Conservation (phyloP, 1,140 invertebrate species). For the Brachionus plicatilis region DNA sequence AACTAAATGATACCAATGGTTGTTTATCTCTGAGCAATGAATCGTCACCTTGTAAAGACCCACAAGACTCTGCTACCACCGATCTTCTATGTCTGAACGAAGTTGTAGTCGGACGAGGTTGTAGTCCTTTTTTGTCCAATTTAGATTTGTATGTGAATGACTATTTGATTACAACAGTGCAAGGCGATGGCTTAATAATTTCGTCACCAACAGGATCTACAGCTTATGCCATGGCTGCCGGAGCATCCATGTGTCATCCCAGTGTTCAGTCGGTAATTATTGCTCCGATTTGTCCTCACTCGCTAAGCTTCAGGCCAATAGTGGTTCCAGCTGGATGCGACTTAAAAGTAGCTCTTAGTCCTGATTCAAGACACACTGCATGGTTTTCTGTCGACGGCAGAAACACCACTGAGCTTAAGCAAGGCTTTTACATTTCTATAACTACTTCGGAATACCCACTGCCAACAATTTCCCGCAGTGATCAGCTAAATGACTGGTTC, state of each 20-base stretch:
- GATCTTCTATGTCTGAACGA: constrained; percentile 69
- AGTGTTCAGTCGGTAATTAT: constrained; percentile 94
- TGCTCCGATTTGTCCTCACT: constrained; percentile 93
- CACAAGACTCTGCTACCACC: not conserved
- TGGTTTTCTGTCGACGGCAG: constrained; percentile 39
- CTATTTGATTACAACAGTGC: constrained; percentile 88
- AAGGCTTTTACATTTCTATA: constrained; percentile 33
- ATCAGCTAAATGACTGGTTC: constrained; percentile 38
- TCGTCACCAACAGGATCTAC: constrained; percentile 94
- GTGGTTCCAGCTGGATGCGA: constrained; percentile 86
- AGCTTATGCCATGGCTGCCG: constrained; percentile 81
- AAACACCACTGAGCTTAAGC: constrained; percentile 28
- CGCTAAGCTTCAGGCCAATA: constrained; percentile 87
- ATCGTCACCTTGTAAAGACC: not conserved
- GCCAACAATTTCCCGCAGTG: constrained; percentile 18
- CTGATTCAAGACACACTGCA: constrained; percentile 22
- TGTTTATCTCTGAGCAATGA: not conserved
- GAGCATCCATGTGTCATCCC: constrained; percentile 66
- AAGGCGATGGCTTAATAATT: constrained; percentile 89
- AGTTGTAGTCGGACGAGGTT: constrained; percentile 88
- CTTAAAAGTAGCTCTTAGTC: constrained; percentile 58
- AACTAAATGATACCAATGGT: not conserved
- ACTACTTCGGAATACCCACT: constrained; percentile 36
- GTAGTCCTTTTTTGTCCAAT: constrained; percentile 87
- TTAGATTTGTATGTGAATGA: constrained; percentile 90